Percentiles rank a stretch among this genome's conserved stretches.
Evolutionary conservation across 2,888 invertebrate genomes (phyloP).

Genomic region (Drosophila hamatofila): DNA sequence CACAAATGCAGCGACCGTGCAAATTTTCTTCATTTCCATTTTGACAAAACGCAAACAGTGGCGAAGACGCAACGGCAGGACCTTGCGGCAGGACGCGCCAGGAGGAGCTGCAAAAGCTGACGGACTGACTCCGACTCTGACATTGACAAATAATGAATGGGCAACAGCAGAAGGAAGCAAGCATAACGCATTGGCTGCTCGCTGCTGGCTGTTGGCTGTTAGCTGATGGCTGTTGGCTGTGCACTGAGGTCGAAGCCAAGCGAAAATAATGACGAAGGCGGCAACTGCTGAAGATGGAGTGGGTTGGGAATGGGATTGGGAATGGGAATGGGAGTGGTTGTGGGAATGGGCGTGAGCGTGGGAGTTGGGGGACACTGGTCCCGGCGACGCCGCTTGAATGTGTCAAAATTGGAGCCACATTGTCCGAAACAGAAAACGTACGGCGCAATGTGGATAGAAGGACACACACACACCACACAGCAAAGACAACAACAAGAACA

Average conservation of each 20-base stretch:
- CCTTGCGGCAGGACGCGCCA: conserved; percentile 16
- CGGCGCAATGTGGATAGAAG: conserved; percentile 54
- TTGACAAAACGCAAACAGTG: conserved; percentile 82
- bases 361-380: conserved; percentile 27
- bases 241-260: conserved; percentile 4
- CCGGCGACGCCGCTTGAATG: conserved; percentile 78
- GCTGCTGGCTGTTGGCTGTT: neutral
- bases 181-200: conserved; percentile 55
- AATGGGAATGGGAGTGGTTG: neutral
- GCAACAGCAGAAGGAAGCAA: conserved; percentile 58
- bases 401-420: conserved; percentile 85
- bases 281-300: conserved; percentile 9
- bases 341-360: neutral
- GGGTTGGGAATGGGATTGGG: conserved; percentile 2
- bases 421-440: conserved; percentile 83
- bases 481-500: conserved; percentile 1
- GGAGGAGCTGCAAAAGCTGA: conserved; percentile 64
- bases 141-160: conserved; percentile 84
- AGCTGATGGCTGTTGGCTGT: neutral
- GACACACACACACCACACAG: conserved; percentile 41
- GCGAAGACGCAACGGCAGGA: conserved; percentile 35
- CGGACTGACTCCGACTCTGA: conserved; percentile 81
- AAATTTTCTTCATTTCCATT: conserved; percentile 83
- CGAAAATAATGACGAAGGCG: conserved; percentile 58
- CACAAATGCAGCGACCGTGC: conserved; percentile 82